These are phyloP conservation scores for Microctenopoma lineatum DNA, from an alignment of 2,797 vertebrate genomes.

Conservation along the genomic window DNA sequence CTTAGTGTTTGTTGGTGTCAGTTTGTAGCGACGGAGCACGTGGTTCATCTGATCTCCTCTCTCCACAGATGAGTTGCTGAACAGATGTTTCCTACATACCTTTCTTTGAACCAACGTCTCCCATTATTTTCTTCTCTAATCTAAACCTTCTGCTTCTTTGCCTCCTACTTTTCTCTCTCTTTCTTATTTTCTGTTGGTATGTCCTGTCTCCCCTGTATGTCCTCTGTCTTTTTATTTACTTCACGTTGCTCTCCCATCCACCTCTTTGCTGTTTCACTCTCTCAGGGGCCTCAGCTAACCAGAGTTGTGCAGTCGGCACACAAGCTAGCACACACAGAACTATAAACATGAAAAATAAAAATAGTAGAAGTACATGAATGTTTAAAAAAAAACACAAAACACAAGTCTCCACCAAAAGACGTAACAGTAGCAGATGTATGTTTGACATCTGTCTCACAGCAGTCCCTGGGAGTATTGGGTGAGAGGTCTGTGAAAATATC, in stretches of 20 bases:
- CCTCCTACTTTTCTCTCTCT: not conserved
- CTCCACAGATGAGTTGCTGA: slow-evolving; percentile 18
- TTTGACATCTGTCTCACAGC: slow-evolving; percentile 65
- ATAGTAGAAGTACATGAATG: slow-evolving; percentile 45
- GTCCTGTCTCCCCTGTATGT: not conserved
- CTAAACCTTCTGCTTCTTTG: not conserved
- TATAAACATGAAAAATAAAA: slow-evolving; percentile 39
- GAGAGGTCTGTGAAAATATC: slow-evolving; percentile 55
- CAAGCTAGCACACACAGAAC: slow-evolving; percentile 57
- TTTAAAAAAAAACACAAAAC: slow-evolving; percentile 32
- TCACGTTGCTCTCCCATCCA: not conserved
- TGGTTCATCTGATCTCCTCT: slow-evolving; percentile 16
- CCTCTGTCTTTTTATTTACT: not conserved
- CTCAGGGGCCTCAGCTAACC: slow-evolving; percentile 76
- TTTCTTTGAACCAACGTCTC: slow-evolving; percentile 19
- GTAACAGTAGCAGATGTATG: slow-evolving; percentile 64
- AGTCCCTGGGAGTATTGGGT: slow-evolving; percentile 46
- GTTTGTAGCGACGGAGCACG: slow-evolving; percentile 24
- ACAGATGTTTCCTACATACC: slow-evolving; percentile 30
- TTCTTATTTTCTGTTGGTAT: not conserved
- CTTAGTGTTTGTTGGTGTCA: slow-evolving; percentile 10
- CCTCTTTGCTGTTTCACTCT: slow-evolving; percentile 71
- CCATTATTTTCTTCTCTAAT: not conserved
- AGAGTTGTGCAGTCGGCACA: slow-evolving; percentile 57
- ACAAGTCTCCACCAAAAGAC: slow-evolving; percentile 49